Evolutionary conservation across 2,797 vertebrate genomes (phyloP).

Genomic region (Diglossa cyanea): DNA sequence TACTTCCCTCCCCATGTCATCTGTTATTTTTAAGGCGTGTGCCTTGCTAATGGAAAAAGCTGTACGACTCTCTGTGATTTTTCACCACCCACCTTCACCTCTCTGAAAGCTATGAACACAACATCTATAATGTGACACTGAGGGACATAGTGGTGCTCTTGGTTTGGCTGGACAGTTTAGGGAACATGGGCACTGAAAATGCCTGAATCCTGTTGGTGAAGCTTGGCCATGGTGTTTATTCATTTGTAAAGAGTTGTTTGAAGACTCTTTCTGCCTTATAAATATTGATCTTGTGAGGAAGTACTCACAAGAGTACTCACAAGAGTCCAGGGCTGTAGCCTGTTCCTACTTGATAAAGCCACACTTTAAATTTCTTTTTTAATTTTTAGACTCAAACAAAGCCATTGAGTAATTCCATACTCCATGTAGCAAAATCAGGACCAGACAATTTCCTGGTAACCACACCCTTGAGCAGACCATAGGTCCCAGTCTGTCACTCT

Average conservation of each 20-base stretch:
- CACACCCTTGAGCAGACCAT: background rate
- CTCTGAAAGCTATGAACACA: background rate
- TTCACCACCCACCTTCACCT: background rate
- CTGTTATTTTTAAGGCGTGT: background rate
- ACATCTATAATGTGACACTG: background rate
- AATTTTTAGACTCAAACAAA: background rate
- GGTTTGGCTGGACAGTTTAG: background rate
- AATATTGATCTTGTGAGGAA: background rate
- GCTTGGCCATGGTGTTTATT: rapidly evolving
- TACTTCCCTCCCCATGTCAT: background rate
- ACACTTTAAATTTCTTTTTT: background rate
- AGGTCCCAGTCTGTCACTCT: background rate
- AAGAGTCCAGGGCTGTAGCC: background rate
- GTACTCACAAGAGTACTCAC: background rate
- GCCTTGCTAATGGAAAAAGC: background rate
- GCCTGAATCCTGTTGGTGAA: background rate
- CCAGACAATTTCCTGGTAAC: background rate
- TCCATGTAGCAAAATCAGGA: background rate
- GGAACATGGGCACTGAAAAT: background rate
- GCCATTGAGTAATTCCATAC: background rate
- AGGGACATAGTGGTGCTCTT: background rate
- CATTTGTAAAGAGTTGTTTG: background rate
- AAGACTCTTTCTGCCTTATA: background rate
- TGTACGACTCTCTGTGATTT: background rate
- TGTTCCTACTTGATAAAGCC: background rate